phyloP scores from a whole-genome alignment of 2,888 invertebrate species.

The Xylophagus ater region DNA sequence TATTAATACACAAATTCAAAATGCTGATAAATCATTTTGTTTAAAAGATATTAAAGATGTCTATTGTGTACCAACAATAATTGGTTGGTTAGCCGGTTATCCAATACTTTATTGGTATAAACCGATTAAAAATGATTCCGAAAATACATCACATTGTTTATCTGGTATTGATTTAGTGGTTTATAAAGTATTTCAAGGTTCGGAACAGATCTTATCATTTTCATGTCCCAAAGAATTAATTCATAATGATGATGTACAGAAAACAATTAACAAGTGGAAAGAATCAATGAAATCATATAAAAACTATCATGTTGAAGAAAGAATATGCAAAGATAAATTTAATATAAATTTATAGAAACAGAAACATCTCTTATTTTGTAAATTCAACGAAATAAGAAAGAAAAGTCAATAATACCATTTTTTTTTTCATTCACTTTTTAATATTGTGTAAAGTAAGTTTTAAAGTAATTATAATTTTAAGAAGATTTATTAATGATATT shows the following conservation, averaged over 20 bases:
- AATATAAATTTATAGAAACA: constrained; percentile 11
- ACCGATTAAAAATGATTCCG: constrained; percentile 6
- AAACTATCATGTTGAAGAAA: constrained; percentile 8
- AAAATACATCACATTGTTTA: constrained; percentile 11
- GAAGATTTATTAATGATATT: too few relatives aligned
- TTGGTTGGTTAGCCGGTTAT: constrained; percentile 29
- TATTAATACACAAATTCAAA: constrained; percentile 8
- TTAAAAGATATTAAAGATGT: constrained; percentile 9
- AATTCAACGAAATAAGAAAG: too few relatives aligned
- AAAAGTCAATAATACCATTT: too few relatives aligned
- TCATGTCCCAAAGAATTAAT: constrained; percentile 14
- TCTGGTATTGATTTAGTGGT: constrained; percentile 12
- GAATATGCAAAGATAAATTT: constrained; percentile 8
- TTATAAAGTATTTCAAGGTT: constrained; percentile 11
- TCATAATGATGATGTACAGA: background rate
- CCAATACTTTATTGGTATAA: constrained; percentile 29
- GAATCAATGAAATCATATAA: constrained; percentile 3
- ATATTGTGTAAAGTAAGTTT: too few relatives aligned
- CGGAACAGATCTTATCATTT: constrained; percentile 13
- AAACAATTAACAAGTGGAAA: constrained; percentile 11
- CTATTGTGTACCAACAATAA: constrained; percentile 26
- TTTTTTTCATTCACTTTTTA: too few relatives aligned
- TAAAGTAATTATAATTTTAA: too few relatives aligned
- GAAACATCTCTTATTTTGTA: too few relatives aligned
- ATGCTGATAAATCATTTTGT: background rate